Base-by-base conservation (phyloP, 2,113 vertebrate genomes). In the Tachycineta bicolor region DNA sequence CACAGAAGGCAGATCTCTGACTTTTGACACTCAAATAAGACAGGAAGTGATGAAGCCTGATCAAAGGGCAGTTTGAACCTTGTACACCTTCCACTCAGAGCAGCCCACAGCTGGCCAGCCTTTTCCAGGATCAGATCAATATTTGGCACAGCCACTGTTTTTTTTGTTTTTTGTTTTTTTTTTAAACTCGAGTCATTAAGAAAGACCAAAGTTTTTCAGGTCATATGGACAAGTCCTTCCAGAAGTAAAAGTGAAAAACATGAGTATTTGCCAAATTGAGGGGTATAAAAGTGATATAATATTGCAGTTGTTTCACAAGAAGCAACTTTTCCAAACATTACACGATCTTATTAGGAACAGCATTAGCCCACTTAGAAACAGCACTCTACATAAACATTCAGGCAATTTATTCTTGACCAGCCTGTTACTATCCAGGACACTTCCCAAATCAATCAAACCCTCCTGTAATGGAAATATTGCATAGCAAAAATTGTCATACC, bases 361-460 rank as follows among this genome's bases (percentile, higher is more conserved):
- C 65, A 88, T 83, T 92, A 88, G 46, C 34, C 44, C 47, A 43
- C 39, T 90, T 70, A 83, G 39, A 71, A 81, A 37, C 41, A 74
- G 52, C 41, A 25, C 14, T 90, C 71, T 70, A 12, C 67, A 74
- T 86, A 87, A 93, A 67, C 0, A 0, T 88, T 77, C 49, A 90
- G 58, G 52, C 2, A 4, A 77, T 90, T 90, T 90, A 92, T 87
- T 90, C 80, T 81, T 24, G 34, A 74, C 70, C 56, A 78, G 88
- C 31, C 43, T 71, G 65, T n/a, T 85, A n/a, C 65, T 80, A 87
- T 25, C 37, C 78, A 88, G 37, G 76, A 81, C 43, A 47, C 41
- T 86, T 84, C 79, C 85, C 22, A 23, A 84, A 92, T 96, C 85
- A 94, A 94, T 93, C 73, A 93, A 95, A 68, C 6, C 25, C 25